Conservation (phyloP, 2,797 vertebrate genomes). For the Chromobotia macracanthus region DNA sequence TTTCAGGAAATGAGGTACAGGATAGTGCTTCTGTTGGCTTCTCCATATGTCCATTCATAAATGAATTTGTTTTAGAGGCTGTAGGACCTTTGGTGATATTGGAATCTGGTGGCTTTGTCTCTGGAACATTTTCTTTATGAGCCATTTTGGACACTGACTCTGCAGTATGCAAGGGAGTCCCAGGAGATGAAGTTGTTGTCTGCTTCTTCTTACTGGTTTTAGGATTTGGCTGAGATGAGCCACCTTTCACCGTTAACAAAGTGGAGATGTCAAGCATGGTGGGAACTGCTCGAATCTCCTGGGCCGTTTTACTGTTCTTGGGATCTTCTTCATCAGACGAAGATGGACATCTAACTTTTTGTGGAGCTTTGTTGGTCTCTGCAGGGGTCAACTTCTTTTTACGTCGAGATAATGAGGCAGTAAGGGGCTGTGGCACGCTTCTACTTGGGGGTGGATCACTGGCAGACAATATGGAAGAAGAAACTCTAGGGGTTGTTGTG, state of each 20-base stretch:
- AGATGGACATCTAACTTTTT: conserved; percentile 66
- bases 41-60: conserved; percentile 83
- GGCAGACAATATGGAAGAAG: conserved; percentile 50
- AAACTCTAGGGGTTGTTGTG: conserved; percentile 43
- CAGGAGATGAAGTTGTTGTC: conserved; percentile 46
- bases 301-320: conserved; percentile 70
- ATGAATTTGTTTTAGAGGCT: conserved; percentile 46
- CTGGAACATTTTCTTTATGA: conserved; percentile 81
- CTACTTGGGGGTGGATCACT: conserved; percentile 49
- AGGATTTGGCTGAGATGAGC: conserved; percentile 67
- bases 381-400: conserved; percentile 77
- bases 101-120: conserved; percentile 64
- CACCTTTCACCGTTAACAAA: conserved; percentile 80
- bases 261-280: conserved; percentile 89
- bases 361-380: conserved; percentile 66
- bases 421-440: conserved; percentile 66
- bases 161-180: conserved; percentile 52
- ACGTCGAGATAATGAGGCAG: conserved; percentile 65
- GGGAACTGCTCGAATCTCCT: conserved; percentile 82
- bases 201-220: conserved; percentile 88
- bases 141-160: conserved; percentile 61
- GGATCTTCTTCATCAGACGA: conserved; percentile 75
- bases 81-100: not conserved
- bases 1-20: conserved; percentile 65
- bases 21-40: conserved; percentile 61